Evolutionary conservation across 1,140 invertebrate genomes (phyloP).

Genomic region (Pseudomyrmex cubaensis): DNA sequence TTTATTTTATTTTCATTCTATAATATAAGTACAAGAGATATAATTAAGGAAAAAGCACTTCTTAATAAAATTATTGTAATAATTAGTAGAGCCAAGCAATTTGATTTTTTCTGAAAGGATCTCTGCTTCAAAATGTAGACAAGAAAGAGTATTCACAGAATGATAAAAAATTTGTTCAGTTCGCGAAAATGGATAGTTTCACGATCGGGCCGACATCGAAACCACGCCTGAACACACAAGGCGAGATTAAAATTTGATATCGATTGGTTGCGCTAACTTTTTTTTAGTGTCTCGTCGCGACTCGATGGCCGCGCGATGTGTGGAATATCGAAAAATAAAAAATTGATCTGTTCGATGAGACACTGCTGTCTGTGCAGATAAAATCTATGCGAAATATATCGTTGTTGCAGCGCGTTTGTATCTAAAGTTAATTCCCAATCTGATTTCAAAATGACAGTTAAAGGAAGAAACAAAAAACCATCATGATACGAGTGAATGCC

Average conservation of each 20-base stretch:
- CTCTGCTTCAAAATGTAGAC: constrained; percentile 14
- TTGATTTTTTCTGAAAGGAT: constrained; percentile 38
- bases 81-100: constrained; percentile 15
- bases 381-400: not conserved
- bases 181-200: constrained; percentile 44
- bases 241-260: constrained; percentile 61
- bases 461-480: constrained; percentile 1
- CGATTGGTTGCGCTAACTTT: constrained; percentile 56
- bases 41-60: not conserved
- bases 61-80: constrained; percentile 5
- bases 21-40: not conserved
- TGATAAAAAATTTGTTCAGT: constrained; percentile 53
- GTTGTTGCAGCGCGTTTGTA: not conserved
- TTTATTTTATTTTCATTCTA: not conserved
- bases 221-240: constrained; percentile 12
- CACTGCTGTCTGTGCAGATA: not conserved
- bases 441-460: not conserved
- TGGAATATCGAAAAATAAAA: constrained; percentile 73
- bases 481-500: constrained; percentile 30
- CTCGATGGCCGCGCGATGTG: constrained; percentile 8
- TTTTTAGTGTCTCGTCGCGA: constrained; percentile 29
- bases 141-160: constrained; percentile 26
- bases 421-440: constrained; percentile 28
- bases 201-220: constrained; percentile 31
- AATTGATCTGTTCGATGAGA: constrained; percentile 45